These are phyloP conservation scores for Dendrolimus kikuchii DNA, from an alignment of 1,140 invertebrate genomes.

Conservation along the genomic window DNA sequence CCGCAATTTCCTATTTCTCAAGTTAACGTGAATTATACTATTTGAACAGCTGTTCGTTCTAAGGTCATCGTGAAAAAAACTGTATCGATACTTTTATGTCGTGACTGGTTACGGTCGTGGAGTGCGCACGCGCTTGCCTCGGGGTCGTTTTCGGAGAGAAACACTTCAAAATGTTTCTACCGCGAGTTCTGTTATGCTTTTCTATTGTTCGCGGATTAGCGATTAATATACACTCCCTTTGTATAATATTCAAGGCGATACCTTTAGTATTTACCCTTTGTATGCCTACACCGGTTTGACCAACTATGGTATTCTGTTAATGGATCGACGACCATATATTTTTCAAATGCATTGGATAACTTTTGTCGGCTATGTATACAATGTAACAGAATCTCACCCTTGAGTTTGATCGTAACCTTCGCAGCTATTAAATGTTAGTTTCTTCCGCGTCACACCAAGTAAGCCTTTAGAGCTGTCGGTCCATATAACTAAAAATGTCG, in stretches of 20 bases:
- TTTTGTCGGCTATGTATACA: slow-evolving; percentile 15
- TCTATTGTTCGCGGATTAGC: slow-evolving; percentile 53
- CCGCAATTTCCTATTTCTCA: slow-evolving; percentile 6
- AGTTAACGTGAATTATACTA: slow-evolving; percentile 2
- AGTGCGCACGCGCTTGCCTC: slow-evolving; percentile 53
- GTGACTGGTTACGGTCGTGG: slow-evolving; percentile 45
- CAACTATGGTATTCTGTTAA: no score
- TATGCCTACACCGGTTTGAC: no score
- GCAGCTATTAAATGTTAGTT: slow-evolving; percentile 21
- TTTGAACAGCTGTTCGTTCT: slow-evolving; percentile 6
- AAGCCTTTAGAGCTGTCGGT: slow-evolving; percentile 9
- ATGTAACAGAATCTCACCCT: slow-evolving; percentile 24
- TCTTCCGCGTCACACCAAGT: slow-evolving; percentile 22
- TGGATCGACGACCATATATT: no score
- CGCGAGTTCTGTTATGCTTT: slow-evolving; percentile 46
- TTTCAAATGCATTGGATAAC: slow-evolving; percentile 4
- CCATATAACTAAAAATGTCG: slow-evolving; percentile 17
- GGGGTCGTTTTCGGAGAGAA: slow-evolving; percentile 39
- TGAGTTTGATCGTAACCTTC: slow-evolving; percentile 28
- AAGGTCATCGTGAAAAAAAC: slow-evolving; percentile 47
- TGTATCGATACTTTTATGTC: slow-evolving; percentile 37
- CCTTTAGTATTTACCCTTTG: slow-evolving; percentile 3
- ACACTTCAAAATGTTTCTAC: slow-evolving; percentile 44
- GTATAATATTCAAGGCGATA: slow-evolving; percentile 45
- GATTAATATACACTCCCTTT: slow-evolving; percentile 38